Evolutionary conservation across 2,888 invertebrate genomes (phyloP).

Genomic region (Charanyca ferruginea): DNA sequence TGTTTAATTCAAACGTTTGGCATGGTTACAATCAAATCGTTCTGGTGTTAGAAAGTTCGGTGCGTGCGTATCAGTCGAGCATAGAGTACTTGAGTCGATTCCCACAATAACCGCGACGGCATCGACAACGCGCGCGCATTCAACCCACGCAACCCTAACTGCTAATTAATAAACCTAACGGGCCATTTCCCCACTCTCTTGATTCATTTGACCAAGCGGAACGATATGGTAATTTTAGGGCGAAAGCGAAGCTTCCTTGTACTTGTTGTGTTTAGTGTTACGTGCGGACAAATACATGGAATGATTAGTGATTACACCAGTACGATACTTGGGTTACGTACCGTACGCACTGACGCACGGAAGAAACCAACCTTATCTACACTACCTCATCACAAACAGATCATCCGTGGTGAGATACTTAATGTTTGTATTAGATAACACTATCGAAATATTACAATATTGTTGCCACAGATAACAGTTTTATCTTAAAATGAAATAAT

Average conservation of each 20-base stretch:
- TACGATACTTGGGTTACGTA: conserved; percentile 18
- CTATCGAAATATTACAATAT: conserved; percentile 48
- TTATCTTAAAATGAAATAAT: background rate
- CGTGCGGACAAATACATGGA: conserved; percentile 24
- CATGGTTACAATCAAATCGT: conserved; percentile 26
- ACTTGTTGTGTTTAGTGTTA: conserved; percentile 28
- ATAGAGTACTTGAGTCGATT: conserved; percentile 75
- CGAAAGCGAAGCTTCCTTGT: conserved; percentile 45
- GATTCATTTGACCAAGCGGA: conserved; percentile 77
- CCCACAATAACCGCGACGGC: conserved; percentile 75
- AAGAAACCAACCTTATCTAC: conserved; percentile 76
- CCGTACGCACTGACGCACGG: conserved; percentile 59
- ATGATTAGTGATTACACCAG: conserved; percentile 35
- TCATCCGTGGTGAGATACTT: conserved; percentile 78
- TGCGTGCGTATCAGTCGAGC: conserved; percentile 74
- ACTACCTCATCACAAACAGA: conserved; percentile 74
- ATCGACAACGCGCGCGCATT: conserved; percentile 75
- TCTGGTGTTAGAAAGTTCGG: conserved; percentile 70
- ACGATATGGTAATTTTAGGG: conserved; percentile 66
- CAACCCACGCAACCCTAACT: conserved; percentile 81
- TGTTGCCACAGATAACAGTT: background rate
- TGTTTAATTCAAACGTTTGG: conserved; percentile 26
- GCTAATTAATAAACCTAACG: conserved; percentile 86
- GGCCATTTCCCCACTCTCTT: conserved; percentile 79
- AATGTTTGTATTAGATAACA: conserved; percentile 81